Percentiles rank a stretch among this genome's conserved stretches.
phyloP scores from a whole-genome alignment of 2,888 invertebrate species.

The Hirtodrosophila cameraria region DNA sequence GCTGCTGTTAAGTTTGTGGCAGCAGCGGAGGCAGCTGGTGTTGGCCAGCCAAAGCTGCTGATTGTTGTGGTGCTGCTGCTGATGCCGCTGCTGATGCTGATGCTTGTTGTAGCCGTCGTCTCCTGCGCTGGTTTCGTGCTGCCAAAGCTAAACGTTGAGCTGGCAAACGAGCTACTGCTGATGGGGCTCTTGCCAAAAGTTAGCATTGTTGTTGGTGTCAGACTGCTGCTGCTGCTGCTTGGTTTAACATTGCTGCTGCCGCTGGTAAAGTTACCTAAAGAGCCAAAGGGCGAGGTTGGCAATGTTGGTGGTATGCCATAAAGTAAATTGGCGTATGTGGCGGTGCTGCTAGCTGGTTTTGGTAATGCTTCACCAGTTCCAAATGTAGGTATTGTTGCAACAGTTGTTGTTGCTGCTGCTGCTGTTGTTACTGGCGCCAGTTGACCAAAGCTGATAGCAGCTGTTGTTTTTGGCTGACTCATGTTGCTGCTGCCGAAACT shows the following conservation, averaged over 20 bases:
- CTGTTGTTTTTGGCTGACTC: not conserved
- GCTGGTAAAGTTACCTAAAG: too few relatives aligned
- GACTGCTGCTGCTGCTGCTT: slow-evolving; percentile 8
- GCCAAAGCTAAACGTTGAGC: slow-evolving; percentile 7
- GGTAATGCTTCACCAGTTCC: too few relatives aligned
- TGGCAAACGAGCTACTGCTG: slow-evolving; percentile 2
- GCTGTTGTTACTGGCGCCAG: not conserved
- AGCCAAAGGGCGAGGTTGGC: too few relatives aligned
- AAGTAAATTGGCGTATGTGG: too few relatives aligned
- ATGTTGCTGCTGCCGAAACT: slow-evolving; percentile 1
- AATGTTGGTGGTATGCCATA: too few relatives aligned
- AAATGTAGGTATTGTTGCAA: not conserved
- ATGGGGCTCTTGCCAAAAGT: slow-evolving; percentile 1
- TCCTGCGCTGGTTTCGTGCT: not conserved
- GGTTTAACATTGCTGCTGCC: slow-evolving; percentile 8
- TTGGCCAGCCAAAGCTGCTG: slow-evolving; percentile 30
- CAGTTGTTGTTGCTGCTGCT: slow-evolving; percentile 1
- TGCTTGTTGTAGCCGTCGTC: not conserved
- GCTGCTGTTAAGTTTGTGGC: slow-evolving; percentile 1
- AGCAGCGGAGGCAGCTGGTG: not conserved
- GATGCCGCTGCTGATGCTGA: not conserved
- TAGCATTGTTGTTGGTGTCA: slow-evolving; percentile 1
- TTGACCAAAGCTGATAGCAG: not conserved
- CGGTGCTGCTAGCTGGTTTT: too few relatives aligned
- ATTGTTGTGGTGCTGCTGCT: slow-evolving; percentile 5